Conservation (phyloP, 2,888 invertebrate species). For the Zaprionus lineosus region DNA sequence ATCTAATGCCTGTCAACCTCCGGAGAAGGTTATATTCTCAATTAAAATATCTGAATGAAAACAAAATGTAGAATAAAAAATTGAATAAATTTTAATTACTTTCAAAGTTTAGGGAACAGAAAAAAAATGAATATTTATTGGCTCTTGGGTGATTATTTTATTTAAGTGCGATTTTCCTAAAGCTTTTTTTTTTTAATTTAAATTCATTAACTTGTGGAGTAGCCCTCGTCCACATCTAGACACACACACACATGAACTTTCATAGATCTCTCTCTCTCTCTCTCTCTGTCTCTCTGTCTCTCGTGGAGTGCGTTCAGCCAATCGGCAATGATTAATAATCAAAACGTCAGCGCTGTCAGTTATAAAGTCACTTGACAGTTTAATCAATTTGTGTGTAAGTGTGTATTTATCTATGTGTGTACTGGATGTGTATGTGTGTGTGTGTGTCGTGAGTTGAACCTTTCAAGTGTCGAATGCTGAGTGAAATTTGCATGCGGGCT, state of each 20-base stretch:
- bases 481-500: conserved; percentile 47
- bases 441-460: conserved; percentile 22
- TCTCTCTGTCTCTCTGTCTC: background rate
- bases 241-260: background rate
- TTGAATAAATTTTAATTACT: too few species aligned
- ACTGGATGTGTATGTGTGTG: conserved; percentile 31
- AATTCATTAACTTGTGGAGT: background rate
- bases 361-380: conserved; percentile 77
- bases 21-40: too few species aligned
- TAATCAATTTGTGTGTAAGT: conserved; percentile 64
- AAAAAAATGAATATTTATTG: too few species aligned
- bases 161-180: too few species aligned
- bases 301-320: conserved; percentile 44
- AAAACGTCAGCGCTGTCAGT: conserved; percentile 73
- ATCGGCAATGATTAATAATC: conserved; percentile 76
- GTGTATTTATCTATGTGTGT: conserved; percentile 24
- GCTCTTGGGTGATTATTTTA: too few species aligned
- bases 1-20: too few species aligned
- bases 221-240: conserved; percentile 19
- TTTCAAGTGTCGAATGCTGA: conserved; percentile 35
- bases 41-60: too few species aligned
- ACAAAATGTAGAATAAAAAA: too few species aligned
- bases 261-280: too few species aligned
- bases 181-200: too few species aligned
- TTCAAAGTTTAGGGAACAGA: too few species aligned